A percentile compares a stretch with the other conserved stretches of the same genome.
Conservation (phyloP, 2,113 vertebrate species). For the Gallinago undulata region DNA sequence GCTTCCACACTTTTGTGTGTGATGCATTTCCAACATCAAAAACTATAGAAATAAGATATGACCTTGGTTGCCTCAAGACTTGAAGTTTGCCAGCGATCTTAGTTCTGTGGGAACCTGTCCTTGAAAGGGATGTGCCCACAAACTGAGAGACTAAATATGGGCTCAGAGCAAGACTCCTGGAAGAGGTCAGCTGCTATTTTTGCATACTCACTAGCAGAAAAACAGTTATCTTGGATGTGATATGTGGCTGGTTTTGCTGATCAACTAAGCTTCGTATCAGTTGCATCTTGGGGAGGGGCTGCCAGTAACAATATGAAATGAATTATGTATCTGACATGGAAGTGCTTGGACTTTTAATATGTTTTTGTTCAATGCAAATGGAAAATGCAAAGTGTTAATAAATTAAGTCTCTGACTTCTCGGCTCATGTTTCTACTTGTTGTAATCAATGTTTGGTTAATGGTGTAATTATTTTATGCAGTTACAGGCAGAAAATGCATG, state of each 20-base stretch:
- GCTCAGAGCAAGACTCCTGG: background rate
- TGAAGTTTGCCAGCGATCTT: background rate
- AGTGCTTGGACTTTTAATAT: background rate
- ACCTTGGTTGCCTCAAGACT: background rate
- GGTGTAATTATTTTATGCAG: conserved; percentile 23
- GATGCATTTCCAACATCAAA: background rate
- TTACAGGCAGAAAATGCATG: conserved; percentile 21
- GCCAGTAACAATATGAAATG: background rate
- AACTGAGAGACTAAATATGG: background rate
- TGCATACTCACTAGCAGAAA: background rate
- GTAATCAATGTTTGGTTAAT: conserved; percentile 50
- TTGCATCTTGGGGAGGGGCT: background rate
- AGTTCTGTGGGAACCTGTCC: background rate
- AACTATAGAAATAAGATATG: background rate
- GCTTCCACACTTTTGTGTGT: background rate
- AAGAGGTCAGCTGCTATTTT: background rate
- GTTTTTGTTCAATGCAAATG: background rate
- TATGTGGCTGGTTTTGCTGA: background rate
- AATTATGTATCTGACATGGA: background rate
- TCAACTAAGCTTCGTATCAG: background rate
- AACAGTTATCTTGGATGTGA: background rate
- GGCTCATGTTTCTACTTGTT: background rate
- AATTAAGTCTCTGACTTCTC: background rate
- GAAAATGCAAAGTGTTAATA: background rate
- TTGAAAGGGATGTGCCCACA: conserved; percentile 30